Evolutionary conservation across 2,113 vertebrate genomes (phyloP).

Genomic region (Marmota flaviventris): DNA sequence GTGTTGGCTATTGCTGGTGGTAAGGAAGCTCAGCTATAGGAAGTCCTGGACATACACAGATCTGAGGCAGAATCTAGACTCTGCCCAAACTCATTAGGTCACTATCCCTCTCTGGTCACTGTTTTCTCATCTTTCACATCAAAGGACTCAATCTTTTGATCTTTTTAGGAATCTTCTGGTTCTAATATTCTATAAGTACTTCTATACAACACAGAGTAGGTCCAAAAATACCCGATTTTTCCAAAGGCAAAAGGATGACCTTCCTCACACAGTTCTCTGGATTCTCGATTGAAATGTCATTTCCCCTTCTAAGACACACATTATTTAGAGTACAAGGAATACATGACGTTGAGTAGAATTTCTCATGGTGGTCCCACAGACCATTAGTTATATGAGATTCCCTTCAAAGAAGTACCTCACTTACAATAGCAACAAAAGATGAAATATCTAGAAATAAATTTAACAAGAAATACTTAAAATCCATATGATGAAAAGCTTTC

Average conservation of each 20-base stretch:
- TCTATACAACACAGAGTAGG: not conserved
- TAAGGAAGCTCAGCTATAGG: not conserved
- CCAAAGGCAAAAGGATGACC: not conserved
- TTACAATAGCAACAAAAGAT: conserved; percentile 37
- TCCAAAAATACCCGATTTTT: not conserved
- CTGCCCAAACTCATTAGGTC: not conserved
- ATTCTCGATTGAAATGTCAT: not conserved
- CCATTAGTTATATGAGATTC: not conserved
- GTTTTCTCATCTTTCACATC: not conserved
- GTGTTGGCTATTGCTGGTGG: not conserved
- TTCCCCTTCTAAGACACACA: not conserved
- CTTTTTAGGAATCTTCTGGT: not conserved
- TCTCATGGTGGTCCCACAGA: not conserved
- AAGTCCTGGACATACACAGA: not conserved
- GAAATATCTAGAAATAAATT: conserved; percentile 55
- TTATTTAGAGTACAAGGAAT: conserved; percentile 3
- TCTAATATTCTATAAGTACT: not conserved
- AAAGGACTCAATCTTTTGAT: not conserved
- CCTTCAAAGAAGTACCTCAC: not conserved
- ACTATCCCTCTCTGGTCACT: not conserved
- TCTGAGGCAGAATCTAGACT: not conserved
- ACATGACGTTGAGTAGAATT: not conserved
- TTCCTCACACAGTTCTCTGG: not conserved
- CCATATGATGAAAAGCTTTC: conserved; percentile 50
- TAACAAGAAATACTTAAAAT: conserved; percentile 24